Percentiles rank a stretch among this genome's conserved stretches.
These are phyloP conservation scores for Agrotis segetum DNA, from an alignment of 2,888 invertebrate genomes.

Conservation along the genomic window DNA sequence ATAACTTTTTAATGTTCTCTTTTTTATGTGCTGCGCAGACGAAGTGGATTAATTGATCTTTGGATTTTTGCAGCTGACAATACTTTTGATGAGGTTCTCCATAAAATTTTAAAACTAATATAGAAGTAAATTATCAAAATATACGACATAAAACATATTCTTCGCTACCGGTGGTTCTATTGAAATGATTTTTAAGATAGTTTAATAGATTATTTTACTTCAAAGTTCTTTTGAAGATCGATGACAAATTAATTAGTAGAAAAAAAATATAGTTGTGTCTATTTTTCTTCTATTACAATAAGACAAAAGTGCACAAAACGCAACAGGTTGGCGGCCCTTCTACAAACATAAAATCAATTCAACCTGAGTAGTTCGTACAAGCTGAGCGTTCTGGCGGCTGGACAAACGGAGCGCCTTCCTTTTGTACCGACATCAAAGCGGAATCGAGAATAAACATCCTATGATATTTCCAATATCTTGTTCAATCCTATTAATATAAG, in stretches of 20 bases:
- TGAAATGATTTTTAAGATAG: not conserved
- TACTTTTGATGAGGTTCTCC: not conserved
- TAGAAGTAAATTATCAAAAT: no score
- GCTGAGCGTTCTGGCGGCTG: not conserved
- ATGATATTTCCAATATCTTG: slow-evolving; percentile 16
- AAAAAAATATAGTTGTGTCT: not conserved
- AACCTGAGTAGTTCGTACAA: slow-evolving; percentile 35
- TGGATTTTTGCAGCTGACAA: not conserved
- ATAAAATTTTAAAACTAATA: not conserved
- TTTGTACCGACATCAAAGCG: slow-evolving; percentile 46
- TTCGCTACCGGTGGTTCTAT: not conserved
- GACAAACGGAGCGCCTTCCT: slow-evolving; percentile 27
- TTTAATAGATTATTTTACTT: not conserved
- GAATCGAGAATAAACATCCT: slow-evolving; percentile 30
- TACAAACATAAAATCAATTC: slow-evolving; percentile 56
- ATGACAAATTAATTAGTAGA: not conserved
- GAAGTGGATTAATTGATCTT: not conserved
- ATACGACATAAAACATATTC: not conserved
- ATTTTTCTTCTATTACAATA: slow-evolving; percentile 3
- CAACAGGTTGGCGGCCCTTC: slow-evolving; percentile 47
- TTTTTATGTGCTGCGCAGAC: not conserved
- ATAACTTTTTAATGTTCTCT: not conserved
- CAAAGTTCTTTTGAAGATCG: not conserved
- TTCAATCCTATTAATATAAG: slow-evolving; percentile 3
- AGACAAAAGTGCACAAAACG: slow-evolving; percentile 30